Percentiles rank a stretch among this genome's conserved stretches.
These are phyloP conservation scores for Percopsis transmontana DNA, from an alignment of 2,113 vertebrate genomes.

Conservation along the genomic window DNA sequence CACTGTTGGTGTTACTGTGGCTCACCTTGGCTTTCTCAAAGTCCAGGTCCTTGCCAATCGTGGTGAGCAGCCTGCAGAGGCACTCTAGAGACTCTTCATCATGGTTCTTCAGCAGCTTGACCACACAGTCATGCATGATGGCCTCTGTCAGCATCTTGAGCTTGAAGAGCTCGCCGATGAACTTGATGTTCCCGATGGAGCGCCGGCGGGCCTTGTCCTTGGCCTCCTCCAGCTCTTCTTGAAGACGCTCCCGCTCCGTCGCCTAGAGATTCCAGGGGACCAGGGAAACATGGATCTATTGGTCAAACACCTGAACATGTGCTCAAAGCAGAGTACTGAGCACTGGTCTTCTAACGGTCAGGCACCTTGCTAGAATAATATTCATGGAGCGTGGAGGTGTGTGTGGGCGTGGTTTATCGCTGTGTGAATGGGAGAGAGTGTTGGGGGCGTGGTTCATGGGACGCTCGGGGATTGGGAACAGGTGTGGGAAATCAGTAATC, in stretches of 20 bases:
- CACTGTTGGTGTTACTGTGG: too few relatives aligned
- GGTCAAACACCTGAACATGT: not conserved
- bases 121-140: conserved; percentile 98
- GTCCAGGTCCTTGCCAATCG: conserved; percentile 97
- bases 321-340: not conserved
- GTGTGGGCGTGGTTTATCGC: too few relatives aligned
- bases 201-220: conserved; percentile 94
- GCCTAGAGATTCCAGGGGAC: conserved; percentile 67
- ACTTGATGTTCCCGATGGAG: conserved; percentile 97
- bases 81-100: conserved; percentile 96
- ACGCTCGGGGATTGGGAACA: too few relatives aligned
- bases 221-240: conserved; percentile 91
- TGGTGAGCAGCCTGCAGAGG: conserved; percentile 93
- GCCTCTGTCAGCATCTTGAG: conserved; percentile 97
- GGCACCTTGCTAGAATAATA: too few relatives aligned
- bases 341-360: too few relatives aligned
- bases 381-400: too few relatives aligned
- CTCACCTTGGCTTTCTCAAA: conserved; percentile 98
- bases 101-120: conserved; percentile 96
- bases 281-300: not conserved
- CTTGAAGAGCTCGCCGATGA: conserved; percentile 97
- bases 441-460: too few relatives aligned
- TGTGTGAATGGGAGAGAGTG: too few relatives aligned
- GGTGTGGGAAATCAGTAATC: too few relatives aligned
- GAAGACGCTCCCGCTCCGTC: conserved; percentile 87